A percentile compares a stretch with the other conserved stretches of the same genome.
Evolutionary conservation across 2,888 invertebrate species (phyloP).

Genomic region (Napeogenes inachia): DNA sequence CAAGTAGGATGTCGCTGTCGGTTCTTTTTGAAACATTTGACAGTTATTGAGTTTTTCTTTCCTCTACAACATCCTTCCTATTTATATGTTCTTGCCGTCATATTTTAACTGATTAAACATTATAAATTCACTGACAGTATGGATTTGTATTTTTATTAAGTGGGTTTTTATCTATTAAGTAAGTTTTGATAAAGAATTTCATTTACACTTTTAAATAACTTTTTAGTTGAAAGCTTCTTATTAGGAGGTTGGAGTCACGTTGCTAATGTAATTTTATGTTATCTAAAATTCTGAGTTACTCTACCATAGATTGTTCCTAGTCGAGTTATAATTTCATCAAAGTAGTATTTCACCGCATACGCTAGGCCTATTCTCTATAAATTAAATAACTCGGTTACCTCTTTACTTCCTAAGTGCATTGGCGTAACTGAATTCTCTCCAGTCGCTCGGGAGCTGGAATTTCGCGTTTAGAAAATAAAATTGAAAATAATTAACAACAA

Average conservation of each 20-base stretch:
- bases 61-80: too few relatives aligned
- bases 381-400: conserved; percentile 26
- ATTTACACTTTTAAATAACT: too few relatives aligned
- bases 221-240: neutral
- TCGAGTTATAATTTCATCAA: conserved; percentile 25
- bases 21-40: too few relatives aligned
- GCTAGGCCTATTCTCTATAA: conserved; percentile 26
- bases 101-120: too few relatives aligned
- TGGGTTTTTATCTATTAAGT: too few relatives aligned
- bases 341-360: conserved; percentile 25
- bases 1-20: too few relatives aligned
- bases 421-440: conserved; percentile 23
- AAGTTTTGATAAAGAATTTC: too few relatives aligned
- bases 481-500: neutral
- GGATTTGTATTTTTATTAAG: too few relatives aligned
- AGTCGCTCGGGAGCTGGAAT: conserved; percentile 10
- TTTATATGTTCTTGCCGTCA: too few relatives aligned
- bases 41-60: too few relatives aligned
- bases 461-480: neutral
- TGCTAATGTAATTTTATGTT: conserved; percentile 3
- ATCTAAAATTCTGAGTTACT: conserved; percentile 9
- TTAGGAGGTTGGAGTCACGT: neutral
- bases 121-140: too few relatives aligned
- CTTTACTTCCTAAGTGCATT: conserved; percentile 28
- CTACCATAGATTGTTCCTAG: conserved; percentile 16